Base-by-base conservation (phyloP, 1,140 invertebrate genomes). In the Hyles vespertilio region DNA sequence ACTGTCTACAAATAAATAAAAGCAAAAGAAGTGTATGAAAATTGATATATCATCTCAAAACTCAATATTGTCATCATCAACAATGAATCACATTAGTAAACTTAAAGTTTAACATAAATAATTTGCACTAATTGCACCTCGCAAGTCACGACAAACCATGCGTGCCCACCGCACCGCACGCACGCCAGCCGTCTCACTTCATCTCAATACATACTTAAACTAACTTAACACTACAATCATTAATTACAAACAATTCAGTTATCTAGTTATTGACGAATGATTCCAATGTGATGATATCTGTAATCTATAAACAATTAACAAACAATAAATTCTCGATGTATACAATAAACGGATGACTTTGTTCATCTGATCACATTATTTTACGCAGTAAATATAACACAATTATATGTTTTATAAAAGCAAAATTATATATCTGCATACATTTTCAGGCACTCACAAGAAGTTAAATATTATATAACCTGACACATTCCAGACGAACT, bases 41-140 rank as follows among this genome's bases (percentile, higher is more conserved):
- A 68, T 54, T 59, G 51, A 67, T 67, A 70, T 65, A 67, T 68
- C 60, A 75, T 67, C 64, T 67, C 65, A 70, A 75, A 75, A 72
- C 70, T 70, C 32, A 56, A 74, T 73, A 74, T 74, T 70, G 67
- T 72, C 72, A 74, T 74, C 69, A 71, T 70, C 70, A 76, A 81
- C 71, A 76, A 77, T 71, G 65, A 70, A 83, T 77, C 73, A 78
- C 74, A 73, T 67, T 70, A 67, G 56, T 62, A 57, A 63, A 64
- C 61, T 49, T 63, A 66, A 63, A 57, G 47, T 62, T 44, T 56
- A 66, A 64, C 47, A 70, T 67, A 71, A 68, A 67, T 66, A 66
- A 70, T 63, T 67, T 72, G 69, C 70, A 72, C 60, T 71, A 54
- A 48, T 48, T 48, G 10, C 52, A 45, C 36, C 11, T 43, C 43